Evolutionary conservation across 2,888 invertebrate species (phyloP), one percentile per base, ranked within the genome.

Genomic region (Parascotia fuliginaria): DNA sequence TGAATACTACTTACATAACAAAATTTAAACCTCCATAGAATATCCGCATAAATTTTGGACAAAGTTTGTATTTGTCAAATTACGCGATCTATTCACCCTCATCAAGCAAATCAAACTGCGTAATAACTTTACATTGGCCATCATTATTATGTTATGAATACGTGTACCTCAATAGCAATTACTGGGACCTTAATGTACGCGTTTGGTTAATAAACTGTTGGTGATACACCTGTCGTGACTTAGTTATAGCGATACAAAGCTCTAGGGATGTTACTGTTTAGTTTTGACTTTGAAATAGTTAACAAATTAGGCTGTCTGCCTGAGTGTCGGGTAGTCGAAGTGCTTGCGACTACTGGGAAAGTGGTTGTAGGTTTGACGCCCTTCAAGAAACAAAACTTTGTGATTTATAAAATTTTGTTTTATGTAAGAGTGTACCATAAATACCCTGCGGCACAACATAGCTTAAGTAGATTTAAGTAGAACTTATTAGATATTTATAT

Each of bases 61-160:
- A 37, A 40, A 63, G 55, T 63, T 66, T 63, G 51, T 48, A 37
- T 48, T 60, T 52, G 42, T 41, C 19, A 36, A 45, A 16, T 37
- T 16, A 33, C n/a, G 43, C 41, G 33, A 29, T 49, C 38, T 28
- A 40, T 49, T 29, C 33, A 47, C 39, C 50, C 56, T 56, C 68
- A 67, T 60, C 53, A 56, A 50, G 43, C 53, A 63, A 67, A 63
- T 67, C 65, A 67, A 65, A 67, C 60, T 60, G 37, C 53, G 46
- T 56, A 53, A 60, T 63, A 55, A 67, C 53, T 60, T 60, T 42
- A 46, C 43, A 60, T 49, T 48, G 48, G 28, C 43, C 32, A 11
- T 50, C 45, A 49, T 39, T 65, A 60, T 49, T 46, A 49, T 54
- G 40, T 67, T 63, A 60, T 51, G 60, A 32, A 55, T 65, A 56